These are phyloP conservation scores for Caenorhabditis sp. DNA, from an alignment of 2,888 invertebrate genomes.

Conservation along the genomic window DNA sequence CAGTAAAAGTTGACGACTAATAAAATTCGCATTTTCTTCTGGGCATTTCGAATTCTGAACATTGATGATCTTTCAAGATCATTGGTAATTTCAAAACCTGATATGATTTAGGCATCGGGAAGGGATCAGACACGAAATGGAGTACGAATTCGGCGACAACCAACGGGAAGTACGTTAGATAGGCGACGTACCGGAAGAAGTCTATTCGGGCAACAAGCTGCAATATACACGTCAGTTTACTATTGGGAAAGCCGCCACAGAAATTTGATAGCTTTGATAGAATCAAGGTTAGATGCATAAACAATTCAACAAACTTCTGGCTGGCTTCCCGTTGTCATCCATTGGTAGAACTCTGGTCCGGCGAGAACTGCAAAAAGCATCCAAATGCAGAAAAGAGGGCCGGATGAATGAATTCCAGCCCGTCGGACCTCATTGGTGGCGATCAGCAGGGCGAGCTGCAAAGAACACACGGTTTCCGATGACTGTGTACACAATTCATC, in stretches of 20 bases:
- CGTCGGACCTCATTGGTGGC: conserved; percentile 83
- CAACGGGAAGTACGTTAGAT: conserved; percentile 74
- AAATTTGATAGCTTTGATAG: conserved; percentile 16
- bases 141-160: conserved; percentile 69
- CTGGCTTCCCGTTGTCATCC: conserved; percentile 72
- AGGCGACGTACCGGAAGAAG: conserved; percentile 71
- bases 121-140: conserved; percentile 71
- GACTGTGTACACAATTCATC: not conserved
- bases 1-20: conserved; percentile 71
- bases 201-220: conserved; percentile 71
- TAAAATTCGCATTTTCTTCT: conserved; percentile 72
- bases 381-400: conserved; percentile 93
- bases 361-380: conserved; percentile 86
- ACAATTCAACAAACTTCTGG: conserved; percentile 61
- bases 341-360: conserved; percentile 80
- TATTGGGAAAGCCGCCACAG: conserved; percentile 12
- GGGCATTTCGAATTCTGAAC: conserved; percentile 65
- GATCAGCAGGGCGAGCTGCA: conserved; percentile 55
- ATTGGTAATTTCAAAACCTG: conserved; percentile 15
- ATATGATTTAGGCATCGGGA: conserved; percentile 55
- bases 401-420: conserved; percentile 91
- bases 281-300: conserved; percentile 3
- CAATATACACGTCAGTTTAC: conserved; percentile 48
- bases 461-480: conserved; percentile 8
- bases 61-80: not conserved